phyloP scores from a whole-genome alignment of 2,113 vertebrate genomes.

The Calyptommatus sinebrachiatus region DNA sequence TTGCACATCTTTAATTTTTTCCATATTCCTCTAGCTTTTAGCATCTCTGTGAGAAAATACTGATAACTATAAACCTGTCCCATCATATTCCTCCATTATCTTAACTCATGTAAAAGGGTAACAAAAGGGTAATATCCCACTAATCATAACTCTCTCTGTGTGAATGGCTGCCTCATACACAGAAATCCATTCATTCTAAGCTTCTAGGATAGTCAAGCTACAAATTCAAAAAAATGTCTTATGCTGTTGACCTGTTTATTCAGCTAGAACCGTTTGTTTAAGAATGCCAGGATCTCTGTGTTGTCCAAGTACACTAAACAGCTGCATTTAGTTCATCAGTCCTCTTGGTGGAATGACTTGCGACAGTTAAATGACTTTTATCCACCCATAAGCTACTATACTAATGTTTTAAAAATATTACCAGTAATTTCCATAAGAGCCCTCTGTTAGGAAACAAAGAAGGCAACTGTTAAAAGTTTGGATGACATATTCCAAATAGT shows the following conservation, averaged over 20 bases:
- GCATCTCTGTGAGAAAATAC: too few relatives aligned
- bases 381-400: not conserved
- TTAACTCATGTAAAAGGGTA: too few relatives aligned
- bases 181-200: not conserved
- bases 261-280: not conserved
- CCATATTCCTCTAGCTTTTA: too few relatives aligned
- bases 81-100: too few relatives aligned
- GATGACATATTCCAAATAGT: slow-evolving; percentile 35
- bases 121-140: too few relatives aligned
- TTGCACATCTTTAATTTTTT: too few relatives aligned
- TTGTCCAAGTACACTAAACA: slow-evolving; percentile 16
- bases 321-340: not conserved
- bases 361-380: not conserved
- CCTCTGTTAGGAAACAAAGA: slow-evolving; percentile 30
- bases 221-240: not conserved
- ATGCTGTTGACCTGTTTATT: not conserved
- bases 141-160: not conserved
- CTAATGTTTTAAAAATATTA: slow-evolving; percentile 14
- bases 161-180: not conserved
- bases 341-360: slow-evolving; percentile 28
- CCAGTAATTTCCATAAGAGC: slow-evolving; percentile 24
- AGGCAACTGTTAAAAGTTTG: slow-evolving; percentile 35
- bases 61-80: too few relatives aligned
- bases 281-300: slow-evolving; percentile 10
- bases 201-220: not conserved